Conservation (phyloP, 2,888 invertebrate genomes). For the Danaus chrysippus region DNA sequence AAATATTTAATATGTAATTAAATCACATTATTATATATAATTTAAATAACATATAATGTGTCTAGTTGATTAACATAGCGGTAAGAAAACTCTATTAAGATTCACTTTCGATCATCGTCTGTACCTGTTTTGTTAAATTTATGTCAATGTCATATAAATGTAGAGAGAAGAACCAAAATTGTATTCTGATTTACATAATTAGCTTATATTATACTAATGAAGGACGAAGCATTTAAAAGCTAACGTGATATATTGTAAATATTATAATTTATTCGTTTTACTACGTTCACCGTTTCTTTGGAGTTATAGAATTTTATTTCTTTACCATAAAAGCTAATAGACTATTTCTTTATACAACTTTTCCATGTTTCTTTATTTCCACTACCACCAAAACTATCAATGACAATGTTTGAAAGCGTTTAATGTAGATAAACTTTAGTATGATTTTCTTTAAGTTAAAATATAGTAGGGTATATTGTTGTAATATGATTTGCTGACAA, state of each 20-base stretch:
- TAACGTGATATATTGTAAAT: constrained; percentile 7
- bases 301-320: not conserved
- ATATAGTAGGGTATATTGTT: too few relatives aligned
- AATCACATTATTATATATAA: not conserved
- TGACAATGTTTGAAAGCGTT: too few relatives aligned
- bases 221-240: constrained; percentile 17
- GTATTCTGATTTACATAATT: constrained; percentile 37
- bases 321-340: not conserved
- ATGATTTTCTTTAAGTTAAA: too few relatives aligned
- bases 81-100: constrained; percentile 18
- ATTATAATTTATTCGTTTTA: not conserved
- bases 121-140: constrained; percentile 61
- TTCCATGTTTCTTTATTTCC: too few relatives aligned
- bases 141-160: constrained; percentile 67
- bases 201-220: constrained; percentile 23
- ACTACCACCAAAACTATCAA: too few relatives aligned
- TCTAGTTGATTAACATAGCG: constrained; percentile 7
- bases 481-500: too few relatives aligned
- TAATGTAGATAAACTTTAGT: too few relatives aligned
- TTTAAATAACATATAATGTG: constrained; percentile 1
- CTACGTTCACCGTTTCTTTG: not conserved
- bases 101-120: constrained; percentile 56
- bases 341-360: too few relatives aligned
- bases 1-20: too few relatives aligned
- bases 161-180: constrained; percentile 50